These are phyloP conservation scores for Alviniconcha marisindica DNA, from an alignment of 1,140 invertebrate genomes.

Conservation along the genomic window DNA sequence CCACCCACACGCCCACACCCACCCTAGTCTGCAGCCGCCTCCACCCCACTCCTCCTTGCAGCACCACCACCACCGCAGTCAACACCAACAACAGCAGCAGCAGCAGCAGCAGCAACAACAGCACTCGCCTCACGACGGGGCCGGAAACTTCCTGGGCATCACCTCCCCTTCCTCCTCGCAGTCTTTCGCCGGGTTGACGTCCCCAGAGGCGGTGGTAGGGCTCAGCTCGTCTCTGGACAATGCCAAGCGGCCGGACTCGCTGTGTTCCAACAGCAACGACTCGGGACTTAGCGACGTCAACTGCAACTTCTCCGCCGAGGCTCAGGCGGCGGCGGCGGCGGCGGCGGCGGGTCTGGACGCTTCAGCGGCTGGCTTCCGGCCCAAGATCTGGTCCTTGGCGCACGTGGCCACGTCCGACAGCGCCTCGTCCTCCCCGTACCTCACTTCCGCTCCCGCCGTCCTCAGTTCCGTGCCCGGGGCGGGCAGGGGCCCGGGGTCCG, in stretches of 20 bases:
- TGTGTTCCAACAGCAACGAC: conserved; percentile 72
- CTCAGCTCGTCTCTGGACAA: conserved; percentile 29
- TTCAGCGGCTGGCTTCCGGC: conserved; percentile 81
- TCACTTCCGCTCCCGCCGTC: background rate
- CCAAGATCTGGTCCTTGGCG: conserved; percentile 97
- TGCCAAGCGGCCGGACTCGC: conserved; percentile 64
- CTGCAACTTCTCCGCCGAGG: conserved; percentile 53
- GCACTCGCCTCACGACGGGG: conserved; percentile 18
- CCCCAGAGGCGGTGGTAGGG: background rate
- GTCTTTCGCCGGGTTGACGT: background rate
- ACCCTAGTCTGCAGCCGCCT: conserved; percentile 5
- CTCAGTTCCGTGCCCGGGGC: background rate
- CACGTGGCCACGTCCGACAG: conserved; percentile 96
- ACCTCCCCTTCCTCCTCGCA: conserved; percentile 21
- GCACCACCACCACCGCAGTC: conserved; percentile 12
- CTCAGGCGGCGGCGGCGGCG: conserved; percentile 33
- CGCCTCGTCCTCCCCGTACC: conserved; percentile 31
- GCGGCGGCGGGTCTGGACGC: background rate
- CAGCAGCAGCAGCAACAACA: conserved; percentile 30
- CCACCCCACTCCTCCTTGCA: background rate
- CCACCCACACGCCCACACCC: conserved; percentile 26
- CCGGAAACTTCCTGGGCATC: conserved; percentile 18
- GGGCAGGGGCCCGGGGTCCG: background rate
- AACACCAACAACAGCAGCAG: conserved; percentile 5
- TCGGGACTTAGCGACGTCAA: conserved; percentile 71